Conservation (phyloP, 1,140 invertebrate species). For the Agrypnia vestita region DNA sequence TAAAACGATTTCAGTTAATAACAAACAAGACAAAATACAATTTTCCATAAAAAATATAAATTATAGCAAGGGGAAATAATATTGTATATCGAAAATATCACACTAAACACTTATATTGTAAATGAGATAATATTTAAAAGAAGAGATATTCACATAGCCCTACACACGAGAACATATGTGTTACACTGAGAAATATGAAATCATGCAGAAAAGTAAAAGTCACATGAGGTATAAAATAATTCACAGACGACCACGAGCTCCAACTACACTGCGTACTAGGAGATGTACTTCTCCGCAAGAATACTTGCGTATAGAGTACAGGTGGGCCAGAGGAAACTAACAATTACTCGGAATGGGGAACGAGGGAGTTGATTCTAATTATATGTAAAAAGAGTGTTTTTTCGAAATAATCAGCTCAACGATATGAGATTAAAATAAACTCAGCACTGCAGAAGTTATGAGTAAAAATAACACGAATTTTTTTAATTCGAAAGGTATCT, state of each 20-base stretch:
- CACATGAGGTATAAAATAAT: constrained; percentile 12
- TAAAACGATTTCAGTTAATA: too few relatives aligned
- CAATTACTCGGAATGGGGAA: neutral
- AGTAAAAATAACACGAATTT: too few relatives aligned
- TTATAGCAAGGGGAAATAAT: too few relatives aligned
- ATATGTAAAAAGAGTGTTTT: too few relatives aligned
- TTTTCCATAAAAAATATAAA: too few relatives aligned
- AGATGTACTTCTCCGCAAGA: neutral
- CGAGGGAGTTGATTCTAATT: neutral
- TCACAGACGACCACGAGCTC: constrained; percentile 17
- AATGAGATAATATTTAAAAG: neutral
- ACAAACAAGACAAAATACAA: too few relatives aligned
- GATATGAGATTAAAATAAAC: too few relatives aligned
- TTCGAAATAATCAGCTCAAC: too few relatives aligned
- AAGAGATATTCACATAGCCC: constrained; percentile 14
- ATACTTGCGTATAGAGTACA: neutral
- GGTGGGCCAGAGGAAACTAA: neutral
- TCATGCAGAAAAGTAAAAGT: constrained; percentile 16
- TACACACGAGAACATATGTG: constrained; percentile 17
- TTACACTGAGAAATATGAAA: constrained; percentile 28
- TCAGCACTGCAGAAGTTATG: too few relatives aligned
- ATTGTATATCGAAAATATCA: too few relatives aligned
- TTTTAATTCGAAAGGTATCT: too few relatives aligned
- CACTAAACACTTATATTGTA: too few relatives aligned
- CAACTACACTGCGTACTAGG: constrained; percentile 15